These are phyloP conservation scores for Polypedilum pembai DNA, from an alignment of 1,140 invertebrate genomes.

Conservation along the genomic window DNA sequence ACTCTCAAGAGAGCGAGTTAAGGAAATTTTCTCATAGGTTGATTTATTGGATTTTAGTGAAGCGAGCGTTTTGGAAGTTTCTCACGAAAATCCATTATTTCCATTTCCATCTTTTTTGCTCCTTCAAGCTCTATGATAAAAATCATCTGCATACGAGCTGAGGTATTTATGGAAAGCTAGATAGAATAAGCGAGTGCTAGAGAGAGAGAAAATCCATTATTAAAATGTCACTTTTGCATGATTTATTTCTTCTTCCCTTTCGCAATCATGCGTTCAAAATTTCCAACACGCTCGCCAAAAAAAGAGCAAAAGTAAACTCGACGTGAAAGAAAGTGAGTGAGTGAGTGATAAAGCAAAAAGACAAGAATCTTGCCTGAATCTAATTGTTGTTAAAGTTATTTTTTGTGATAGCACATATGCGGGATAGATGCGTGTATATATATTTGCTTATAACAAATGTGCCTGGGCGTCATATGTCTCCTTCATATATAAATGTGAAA, in stretches of 20 bases:
- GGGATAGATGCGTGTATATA: no score
- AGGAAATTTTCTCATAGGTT: no score
- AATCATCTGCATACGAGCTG: conserved; percentile 1
- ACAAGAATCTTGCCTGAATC: no score
- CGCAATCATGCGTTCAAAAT: background rate
- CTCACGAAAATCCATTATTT: background rate
- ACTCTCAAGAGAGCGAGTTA: background rate
- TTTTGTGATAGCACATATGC: no score
- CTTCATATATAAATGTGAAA: background rate
- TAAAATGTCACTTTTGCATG: conserved; percentile 26
- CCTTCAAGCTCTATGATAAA: background rate
- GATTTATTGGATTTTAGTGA: no score
- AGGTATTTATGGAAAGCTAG: background rate
- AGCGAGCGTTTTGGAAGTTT: background rate
- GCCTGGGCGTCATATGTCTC: background rate
- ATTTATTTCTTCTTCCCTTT: conserved; percentile 4
- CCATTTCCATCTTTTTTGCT: background rate
- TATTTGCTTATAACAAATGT: no score
- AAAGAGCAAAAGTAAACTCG: no score
- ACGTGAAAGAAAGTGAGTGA: no score
- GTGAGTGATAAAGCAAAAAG: no score
- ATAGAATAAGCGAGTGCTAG: background rate
- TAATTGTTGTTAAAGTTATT: no score
- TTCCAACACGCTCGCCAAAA: background rate
- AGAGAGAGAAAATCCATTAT: conserved; percentile 13